Conservation (phyloP, 2,113 vertebrate species). For the Ramphastos sulfuratus region DNA sequence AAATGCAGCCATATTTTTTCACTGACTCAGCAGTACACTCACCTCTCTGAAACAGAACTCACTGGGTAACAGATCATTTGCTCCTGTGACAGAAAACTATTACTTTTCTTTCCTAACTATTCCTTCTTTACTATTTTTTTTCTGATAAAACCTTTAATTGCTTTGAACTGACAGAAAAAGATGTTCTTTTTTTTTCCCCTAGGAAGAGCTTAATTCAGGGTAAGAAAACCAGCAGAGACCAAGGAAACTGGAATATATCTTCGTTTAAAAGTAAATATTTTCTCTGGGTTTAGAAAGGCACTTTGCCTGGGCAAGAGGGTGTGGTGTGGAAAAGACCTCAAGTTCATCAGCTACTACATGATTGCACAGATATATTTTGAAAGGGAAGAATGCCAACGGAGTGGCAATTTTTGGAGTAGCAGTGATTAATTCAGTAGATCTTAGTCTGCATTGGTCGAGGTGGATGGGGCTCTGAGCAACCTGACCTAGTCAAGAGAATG, state of each 20-base stretch:
- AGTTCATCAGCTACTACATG: neutral
- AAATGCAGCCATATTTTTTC: neutral
- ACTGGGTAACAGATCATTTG: neutral
- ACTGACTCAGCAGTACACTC: neutral
- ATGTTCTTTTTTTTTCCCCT: neutral
- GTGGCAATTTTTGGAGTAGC: neutral
- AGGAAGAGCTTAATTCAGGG: neutral
- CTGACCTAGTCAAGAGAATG: too few species aligned
- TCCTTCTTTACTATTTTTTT: neutral
- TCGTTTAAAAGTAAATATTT: neutral
- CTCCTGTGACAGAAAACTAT: neutral
- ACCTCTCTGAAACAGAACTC: neutral
- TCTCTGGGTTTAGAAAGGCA: neutral
- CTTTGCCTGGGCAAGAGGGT: neutral
- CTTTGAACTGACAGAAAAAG: neutral
- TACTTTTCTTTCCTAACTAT: neutral
- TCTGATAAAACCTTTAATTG: neutral
- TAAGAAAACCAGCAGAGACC: neutral
- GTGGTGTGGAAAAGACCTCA: neutral
- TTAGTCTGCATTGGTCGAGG: neutral
- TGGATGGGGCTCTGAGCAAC: too few species aligned
- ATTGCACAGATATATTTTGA: neutral
- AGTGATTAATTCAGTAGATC: neutral
- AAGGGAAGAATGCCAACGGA: neutral
- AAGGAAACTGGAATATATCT: neutral